Evolutionary conservation across 2,888 invertebrate species (phyloP), one percentile per base, ranked within the genome.

Genomic region (Linnaemya vulpina): DNA sequence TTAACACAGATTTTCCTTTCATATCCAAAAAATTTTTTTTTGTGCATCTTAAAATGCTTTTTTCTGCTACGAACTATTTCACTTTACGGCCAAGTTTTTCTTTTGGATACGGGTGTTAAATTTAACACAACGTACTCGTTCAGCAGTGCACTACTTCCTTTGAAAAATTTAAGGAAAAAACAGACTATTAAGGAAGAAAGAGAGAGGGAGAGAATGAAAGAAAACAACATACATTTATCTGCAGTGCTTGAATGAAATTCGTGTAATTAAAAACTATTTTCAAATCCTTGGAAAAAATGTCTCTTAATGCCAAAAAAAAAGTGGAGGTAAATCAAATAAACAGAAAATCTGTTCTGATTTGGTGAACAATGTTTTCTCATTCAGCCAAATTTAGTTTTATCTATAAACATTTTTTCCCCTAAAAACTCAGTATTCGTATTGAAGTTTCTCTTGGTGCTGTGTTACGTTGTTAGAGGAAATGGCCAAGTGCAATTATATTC

Each of bases 211-310:
- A 38, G 49, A 49, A 20, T 0, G 25, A 43, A 30, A 38, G 49
- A 49, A 20, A 58, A 46, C 17, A 55, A 43, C 40, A 46, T 58
- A n/a, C 35, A 58, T 58, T 75, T 65, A 76, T 68, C 77, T 77
- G 77, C 77, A 77, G 8, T 77, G 77, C 60, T 20, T 68, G 49
- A 60, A 60, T 68, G 49, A 60, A 60, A 77, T 46, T 30, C 40
- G 25, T 51, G 25, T 77, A 77, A 77, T 77, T 77, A 77, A 77
- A 77, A 68, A 68, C 46, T 25, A 60, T 68, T 68, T 68, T 49
- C 1, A 22, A 77, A 77, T 60, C 25, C 60, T 58, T 60, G 49
- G 10, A 58, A 49, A 30, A 71, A 60, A 60, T 15, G 40, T 68
- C 9, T 67, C 22, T 51, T 60, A 77, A 60, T 76, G 78, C 78